Evolutionary conservation across 2,888 invertebrate genomes (phyloP), one percentile per base, ranked within the genome.

Genomic region (Heteromurus nitidus): DNA sequence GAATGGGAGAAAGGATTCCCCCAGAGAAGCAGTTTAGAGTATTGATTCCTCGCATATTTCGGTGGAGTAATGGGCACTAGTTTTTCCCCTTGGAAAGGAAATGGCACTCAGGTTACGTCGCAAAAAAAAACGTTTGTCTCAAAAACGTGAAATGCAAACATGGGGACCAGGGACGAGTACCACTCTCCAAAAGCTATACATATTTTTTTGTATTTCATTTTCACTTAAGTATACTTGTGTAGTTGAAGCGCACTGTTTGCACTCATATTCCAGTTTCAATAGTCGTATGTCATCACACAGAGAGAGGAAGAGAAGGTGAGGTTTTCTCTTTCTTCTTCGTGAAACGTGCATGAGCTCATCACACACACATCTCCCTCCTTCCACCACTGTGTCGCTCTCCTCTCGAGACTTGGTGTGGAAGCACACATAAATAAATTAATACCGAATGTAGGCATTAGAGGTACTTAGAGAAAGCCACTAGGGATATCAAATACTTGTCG

Each of bases 401-500:
- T 36, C 36, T 5, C 36, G 5, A 5, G 36, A 13, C 36, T 36
- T 36, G 36, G 3, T n/a, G 47, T 5, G 47, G 16, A n/a, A 47
- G n/a, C n/a, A 3, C n/a, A 47, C 3, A 47, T 47, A 47, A 47
- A 47, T 47, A 47, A 47, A 47, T 47, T 47, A 47, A 47, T 47
- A 47, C 11, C 11, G 47, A 5, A 47, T 3, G 11, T 47, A 5
- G n/a, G 47, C 3, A 47, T 47, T 47, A 47, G 47, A 47, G n/a
- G n/a, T 47, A n/a, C 47, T 47, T 22, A 3, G 22, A n/a, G 9
- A 55, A 55, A 55, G 9, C 55, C 9, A 55, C 22, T 3, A 22
- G 20, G 26, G 55, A 55, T 55, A 16, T 26, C 55, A 55, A 11
- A 55, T 3, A 55, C 24, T 55, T 55, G 55, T 55, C 22, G 55